phyloP scores from a whole-genome alignment of 1,140 invertebrate genomes.

The Papilio glaucus region DNA sequence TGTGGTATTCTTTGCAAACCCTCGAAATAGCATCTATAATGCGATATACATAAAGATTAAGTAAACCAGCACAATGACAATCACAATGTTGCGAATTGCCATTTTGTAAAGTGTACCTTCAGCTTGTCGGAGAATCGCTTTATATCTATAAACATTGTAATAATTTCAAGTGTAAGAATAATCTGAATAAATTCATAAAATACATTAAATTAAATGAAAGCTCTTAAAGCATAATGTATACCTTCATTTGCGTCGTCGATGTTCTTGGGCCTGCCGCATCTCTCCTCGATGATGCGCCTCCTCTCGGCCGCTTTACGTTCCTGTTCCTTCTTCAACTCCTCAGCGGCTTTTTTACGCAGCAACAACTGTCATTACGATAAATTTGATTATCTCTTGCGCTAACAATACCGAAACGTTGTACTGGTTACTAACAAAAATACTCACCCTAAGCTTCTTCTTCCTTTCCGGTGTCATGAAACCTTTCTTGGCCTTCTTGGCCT shows the following conservation, averaged over 20 bases:
- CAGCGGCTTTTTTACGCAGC: constrained; percentile 99
- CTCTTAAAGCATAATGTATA: constrained; percentile 73
- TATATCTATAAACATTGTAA: constrained; percentile 33
- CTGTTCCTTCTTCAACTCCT: constrained; percentile 99
- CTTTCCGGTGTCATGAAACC: constrained; percentile 99
- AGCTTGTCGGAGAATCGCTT: constrained; percentile 36
- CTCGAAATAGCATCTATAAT: constrained; percentile 89
- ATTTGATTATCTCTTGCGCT: not conserved
- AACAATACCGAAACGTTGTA: constrained; percentile 25
- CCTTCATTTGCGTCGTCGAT: constrained; percentile 96
- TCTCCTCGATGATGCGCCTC: constrained; percentile 97
- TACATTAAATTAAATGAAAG: constrained; percentile 1
- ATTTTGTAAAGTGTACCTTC: constrained; percentile 53
- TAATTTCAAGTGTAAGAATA: constrained; percentile 24
- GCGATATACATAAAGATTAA: constrained; percentile 69
- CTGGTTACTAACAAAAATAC: constrained; percentile 61
- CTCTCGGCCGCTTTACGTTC: constrained; percentile 99
- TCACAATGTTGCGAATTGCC: constrained; percentile 46
- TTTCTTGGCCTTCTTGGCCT: constrained; percentile 97
- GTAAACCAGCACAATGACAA: constrained; percentile 45
- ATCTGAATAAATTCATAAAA: not conserved
- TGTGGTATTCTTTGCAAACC: constrained; percentile 94
- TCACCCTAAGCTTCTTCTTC: constrained; percentile 98
- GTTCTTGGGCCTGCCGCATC: constrained; percentile 95
- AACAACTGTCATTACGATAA: constrained; percentile 88